Conservation (phyloP, 1,140 invertebrate genomes). For the Oedothorax gibbosus region DNA sequence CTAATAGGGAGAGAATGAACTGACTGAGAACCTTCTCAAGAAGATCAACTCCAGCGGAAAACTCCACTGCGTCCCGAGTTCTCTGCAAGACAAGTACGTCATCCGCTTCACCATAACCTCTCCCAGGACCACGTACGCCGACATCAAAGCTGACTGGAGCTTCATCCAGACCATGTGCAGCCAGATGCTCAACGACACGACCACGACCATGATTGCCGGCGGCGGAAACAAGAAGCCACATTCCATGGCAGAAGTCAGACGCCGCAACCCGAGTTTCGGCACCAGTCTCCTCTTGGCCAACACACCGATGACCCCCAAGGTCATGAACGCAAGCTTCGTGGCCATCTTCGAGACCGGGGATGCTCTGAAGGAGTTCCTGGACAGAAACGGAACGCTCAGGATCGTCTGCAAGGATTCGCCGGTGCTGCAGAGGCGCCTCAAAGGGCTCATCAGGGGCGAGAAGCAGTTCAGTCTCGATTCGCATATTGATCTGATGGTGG, state of each 20-base stretch:
- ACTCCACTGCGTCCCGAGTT: slow-evolving; percentile 72
- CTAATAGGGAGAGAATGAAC: slow-evolving; percentile 70
- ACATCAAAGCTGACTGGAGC: slow-evolving; percentile 89
- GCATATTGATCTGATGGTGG: slow-evolving; percentile 84
- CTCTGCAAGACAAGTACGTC: slow-evolving; percentile 82
- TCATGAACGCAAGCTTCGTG: slow-evolving; percentile 95
- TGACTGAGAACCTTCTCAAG: slow-evolving; percentile 72
- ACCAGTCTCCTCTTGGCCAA: slow-evolving; percentile 91
- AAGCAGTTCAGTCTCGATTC: slow-evolving; percentile 91
- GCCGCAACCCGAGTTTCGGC: slow-evolving; percentile 83
- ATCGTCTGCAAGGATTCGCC: slow-evolving; percentile 62
- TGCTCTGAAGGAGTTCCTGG: slow-evolving; percentile 24
- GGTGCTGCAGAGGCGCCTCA: slow-evolving; percentile 84
- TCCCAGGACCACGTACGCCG: slow-evolving; percentile 85
- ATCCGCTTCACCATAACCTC: slow-evolving; percentile 95
- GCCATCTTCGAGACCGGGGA: slow-evolving; percentile 91
- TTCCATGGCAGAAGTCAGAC: slow-evolving; percentile 77
- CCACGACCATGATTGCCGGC: slow-evolving; percentile 9
- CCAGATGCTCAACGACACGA: slow-evolving; percentile 72
- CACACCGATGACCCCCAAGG: slow-evolving; percentile 96
- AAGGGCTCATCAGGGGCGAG: slow-evolving; percentile 88
- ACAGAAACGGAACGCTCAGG: slow-evolving; percentile 3
- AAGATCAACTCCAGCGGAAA: slow-evolving; percentile 72
- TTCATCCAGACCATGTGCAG: slow-evolving; percentile 85
- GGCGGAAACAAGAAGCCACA: slow-evolving; percentile 31